Percentiles rank a stretch among this genome's conserved stretches.
Conservation (phyloP, 2,888 invertebrate species). For the Tiliacea citrago region DNA sequence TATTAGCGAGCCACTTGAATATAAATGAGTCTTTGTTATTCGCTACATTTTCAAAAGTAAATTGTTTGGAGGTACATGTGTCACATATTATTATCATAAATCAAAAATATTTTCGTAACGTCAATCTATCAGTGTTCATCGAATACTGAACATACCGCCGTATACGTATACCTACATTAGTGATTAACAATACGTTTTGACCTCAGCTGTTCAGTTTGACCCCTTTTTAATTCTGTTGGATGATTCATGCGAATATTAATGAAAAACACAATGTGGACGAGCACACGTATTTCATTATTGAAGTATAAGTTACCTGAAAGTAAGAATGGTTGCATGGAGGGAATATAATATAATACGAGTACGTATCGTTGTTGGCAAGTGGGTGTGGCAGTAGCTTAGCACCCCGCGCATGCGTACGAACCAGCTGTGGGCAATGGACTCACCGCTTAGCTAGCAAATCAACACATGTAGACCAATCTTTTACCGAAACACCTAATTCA, state of each 20-base stretch:
- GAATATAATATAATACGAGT: slow-evolving; percentile 33
- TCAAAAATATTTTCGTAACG: slow-evolving; percentile 32
- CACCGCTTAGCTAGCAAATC: not conserved
- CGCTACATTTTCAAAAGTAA: slow-evolving; percentile 22
- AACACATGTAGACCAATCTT: not conserved
- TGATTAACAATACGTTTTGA: slow-evolving; percentile 55
- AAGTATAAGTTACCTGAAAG: slow-evolving; percentile 47
- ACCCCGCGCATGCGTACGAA: slow-evolving; percentile 50
- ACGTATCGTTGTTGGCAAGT: slow-evolving; percentile 35
- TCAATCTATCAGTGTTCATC: slow-evolving; percentile 8
- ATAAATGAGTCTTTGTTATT: slow-evolving; percentile 52
- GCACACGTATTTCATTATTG: slow-evolving; percentile 44
- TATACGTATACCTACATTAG: slow-evolving; percentile 35
- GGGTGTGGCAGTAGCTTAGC: slow-evolving; percentile 52
- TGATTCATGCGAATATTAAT: slow-evolving; percentile 60
- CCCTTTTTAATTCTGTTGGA: slow-evolving; percentile 46
- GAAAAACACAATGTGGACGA: slow-evolving; percentile 35
- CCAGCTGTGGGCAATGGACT: slow-evolving; percentile 28
- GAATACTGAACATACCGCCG: slow-evolving; percentile 14
- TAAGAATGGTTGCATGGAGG: slow-evolving; percentile 36
- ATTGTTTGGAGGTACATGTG: slow-evolving; percentile 28
- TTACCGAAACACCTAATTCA: too few relatives aligned
- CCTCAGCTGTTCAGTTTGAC: slow-evolving; percentile 52
- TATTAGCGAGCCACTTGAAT: slow-evolving; percentile 30
- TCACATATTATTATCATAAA: slow-evolving; percentile 40